phyloP scores from a whole-genome alignment of 2,888 invertebrate species.

The Caenorhabditis afra region DNA sequence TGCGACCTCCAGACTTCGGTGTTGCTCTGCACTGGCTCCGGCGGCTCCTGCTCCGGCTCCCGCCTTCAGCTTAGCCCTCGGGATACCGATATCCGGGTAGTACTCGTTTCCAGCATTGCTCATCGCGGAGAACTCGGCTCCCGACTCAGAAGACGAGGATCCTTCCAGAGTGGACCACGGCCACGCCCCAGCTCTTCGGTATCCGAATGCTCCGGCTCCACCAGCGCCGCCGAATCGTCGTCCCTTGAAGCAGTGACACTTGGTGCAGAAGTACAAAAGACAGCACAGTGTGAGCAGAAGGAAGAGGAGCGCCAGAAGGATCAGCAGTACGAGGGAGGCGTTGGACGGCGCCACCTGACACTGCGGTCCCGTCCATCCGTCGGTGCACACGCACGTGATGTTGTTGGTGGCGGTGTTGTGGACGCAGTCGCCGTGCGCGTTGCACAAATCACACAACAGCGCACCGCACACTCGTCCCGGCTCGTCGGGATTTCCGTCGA shows the following conservation, averaged over 20 bases:
- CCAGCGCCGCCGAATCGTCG: constrained; percentile 50
- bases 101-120: constrained; percentile 75
- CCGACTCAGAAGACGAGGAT: constrained; percentile 76
- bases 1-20: constrained; percentile 69
- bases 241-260: constrained; percentile 77
- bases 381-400: constrained; percentile 78
- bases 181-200: constrained; percentile 71
- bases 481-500: constrained; percentile 78
- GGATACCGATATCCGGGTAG: constrained; percentile 79
- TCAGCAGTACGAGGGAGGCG: constrained; percentile 74
- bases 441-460: constrained; percentile 77
- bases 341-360: constrained; percentile 78
- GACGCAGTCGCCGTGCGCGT: constrained; percentile 77
- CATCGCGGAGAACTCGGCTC: constrained; percentile 75
- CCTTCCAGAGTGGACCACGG: constrained; percentile 80
- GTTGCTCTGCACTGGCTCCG: constrained; percentile 8
- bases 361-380: constrained; percentile 78
- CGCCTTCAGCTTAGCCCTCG: constrained; percentile 79
- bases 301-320: constrained; percentile 79
- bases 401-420: constrained; percentile 78
- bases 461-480: constrained; percentile 79
- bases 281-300: constrained; percentile 78
- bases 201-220: constrained; percentile 61
- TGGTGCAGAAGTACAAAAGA: constrained; percentile 79
- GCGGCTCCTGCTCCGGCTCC: constrained; percentile 33